A percentile compares a stretch with the other conserved stretches of the same genome.
phyloP scores from a whole-genome alignment of 35 echinoderm and acorn worm genomes.

The Amphiura filiformis region DNA sequence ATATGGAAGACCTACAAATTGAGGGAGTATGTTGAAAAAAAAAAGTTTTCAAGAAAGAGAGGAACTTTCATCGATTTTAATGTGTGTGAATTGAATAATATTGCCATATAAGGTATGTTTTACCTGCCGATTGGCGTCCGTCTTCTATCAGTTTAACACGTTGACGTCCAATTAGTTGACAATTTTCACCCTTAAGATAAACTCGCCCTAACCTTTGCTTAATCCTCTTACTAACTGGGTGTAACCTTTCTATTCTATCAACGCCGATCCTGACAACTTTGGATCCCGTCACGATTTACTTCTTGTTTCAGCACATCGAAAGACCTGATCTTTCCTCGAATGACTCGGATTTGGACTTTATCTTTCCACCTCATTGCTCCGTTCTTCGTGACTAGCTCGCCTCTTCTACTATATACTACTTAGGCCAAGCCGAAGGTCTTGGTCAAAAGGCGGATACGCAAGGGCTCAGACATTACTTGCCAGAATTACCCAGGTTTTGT shows the following conservation, averaged over 20 bases:
- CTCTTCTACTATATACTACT: no score
- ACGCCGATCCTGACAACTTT: background rate
- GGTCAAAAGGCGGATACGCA: background rate
- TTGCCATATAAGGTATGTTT: no score
- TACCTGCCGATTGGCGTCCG: no score
- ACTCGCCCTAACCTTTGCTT: background rate
- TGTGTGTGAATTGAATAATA: no score
- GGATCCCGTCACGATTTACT: background rate
- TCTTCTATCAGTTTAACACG: no score
- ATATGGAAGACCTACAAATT: no score
- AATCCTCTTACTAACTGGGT: slow-evolving; percentile 2
- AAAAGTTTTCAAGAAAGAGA: no score
- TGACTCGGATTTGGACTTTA: background rate
- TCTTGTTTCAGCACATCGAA: background rate
- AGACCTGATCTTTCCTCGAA: background rate
- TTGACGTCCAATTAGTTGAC: background rate
- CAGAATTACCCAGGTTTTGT: background rate
- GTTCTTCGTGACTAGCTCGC: background rate
- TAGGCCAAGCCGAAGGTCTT: background rate
- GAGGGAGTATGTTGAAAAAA: no score
- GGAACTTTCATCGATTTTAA: no score
- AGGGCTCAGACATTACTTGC: background rate
- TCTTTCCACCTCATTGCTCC: background rate
- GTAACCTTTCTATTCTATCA: background rate
- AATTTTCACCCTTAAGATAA: slow-evolving; percentile 1